phyloP scores from a whole-genome alignment of 2,113 vertebrate genomes.

The Chaetorhynchus papuensis region DNA sequence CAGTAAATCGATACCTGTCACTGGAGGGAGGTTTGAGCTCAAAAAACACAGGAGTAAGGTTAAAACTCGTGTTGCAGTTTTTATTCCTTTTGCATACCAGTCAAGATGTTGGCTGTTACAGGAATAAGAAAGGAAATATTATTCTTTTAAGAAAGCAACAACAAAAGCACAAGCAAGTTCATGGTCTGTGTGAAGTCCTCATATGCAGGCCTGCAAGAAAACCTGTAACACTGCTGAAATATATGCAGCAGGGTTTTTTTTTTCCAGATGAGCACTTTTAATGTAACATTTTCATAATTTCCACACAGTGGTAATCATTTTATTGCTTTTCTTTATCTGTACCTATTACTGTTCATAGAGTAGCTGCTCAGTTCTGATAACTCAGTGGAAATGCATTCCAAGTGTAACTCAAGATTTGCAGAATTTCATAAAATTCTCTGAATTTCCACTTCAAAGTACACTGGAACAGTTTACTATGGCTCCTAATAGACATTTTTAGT shows the following conservation, averaged over 20 bases:
- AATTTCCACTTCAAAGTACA: constrained; percentile 56
- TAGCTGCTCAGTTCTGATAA: constrained; percentile 53
- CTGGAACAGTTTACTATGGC: constrained; percentile 25
- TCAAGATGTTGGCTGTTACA: neutral
- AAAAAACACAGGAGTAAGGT: neutral
- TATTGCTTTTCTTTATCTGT: constrained; percentile 58
- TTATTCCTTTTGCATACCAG: neutral
- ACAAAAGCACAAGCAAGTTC: neutral
- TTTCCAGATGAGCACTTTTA: constrained; percentile 12
- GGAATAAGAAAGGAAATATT: neutral
- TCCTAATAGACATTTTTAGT: constrained; percentile 30
- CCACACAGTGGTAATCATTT: constrained; percentile 43
- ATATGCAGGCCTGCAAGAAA: neutral
- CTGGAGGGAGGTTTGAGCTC: neutral
- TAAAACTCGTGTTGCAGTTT: neutral
- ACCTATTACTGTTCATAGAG: constrained; percentile 39
- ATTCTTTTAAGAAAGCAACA: neutral
- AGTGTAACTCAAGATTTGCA: constrained; percentile 16
- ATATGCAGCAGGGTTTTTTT: neutral
- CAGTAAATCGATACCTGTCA: neutral
- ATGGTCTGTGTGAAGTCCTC: neutral
- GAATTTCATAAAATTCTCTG: constrained; percentile 54
- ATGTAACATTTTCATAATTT: constrained; percentile 45
- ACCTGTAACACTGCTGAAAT: neutral
- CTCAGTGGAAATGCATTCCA: constrained; percentile 17